Conservation (phyloP, 2,888 invertebrate species). For the Agrochola lychnidis region DNA sequence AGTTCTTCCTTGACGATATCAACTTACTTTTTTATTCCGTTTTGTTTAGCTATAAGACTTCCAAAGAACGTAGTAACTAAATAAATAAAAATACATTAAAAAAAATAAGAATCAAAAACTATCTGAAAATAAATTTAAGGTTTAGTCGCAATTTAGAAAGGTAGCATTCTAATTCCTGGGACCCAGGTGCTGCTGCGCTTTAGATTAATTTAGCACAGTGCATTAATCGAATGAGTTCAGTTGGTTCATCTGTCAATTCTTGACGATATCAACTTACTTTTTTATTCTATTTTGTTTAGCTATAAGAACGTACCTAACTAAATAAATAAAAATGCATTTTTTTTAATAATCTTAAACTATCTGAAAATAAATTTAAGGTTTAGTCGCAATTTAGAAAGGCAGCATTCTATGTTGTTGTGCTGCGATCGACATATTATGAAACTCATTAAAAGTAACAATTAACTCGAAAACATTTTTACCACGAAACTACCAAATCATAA, state of each 20-base stretch:
- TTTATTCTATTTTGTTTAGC: neutral
- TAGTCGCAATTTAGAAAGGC: neutral
- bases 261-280: neutral
- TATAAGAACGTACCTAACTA: neutral
- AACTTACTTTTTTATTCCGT: neutral
- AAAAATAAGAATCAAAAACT: no score
- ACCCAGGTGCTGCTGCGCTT: neutral
- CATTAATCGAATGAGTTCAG: neutral
- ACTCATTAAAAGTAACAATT: neutral
- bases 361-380: neutral
- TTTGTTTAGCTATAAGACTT: no score
- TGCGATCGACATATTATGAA: neutral
- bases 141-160: neutral
- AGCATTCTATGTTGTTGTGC: neutral
- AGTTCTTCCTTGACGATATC: conserved; percentile 1
- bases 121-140: no score
- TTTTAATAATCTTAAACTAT: neutral
- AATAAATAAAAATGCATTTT: neutral
- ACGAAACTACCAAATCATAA: conserved; percentile 34
- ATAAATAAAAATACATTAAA: neutral
- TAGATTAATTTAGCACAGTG: neutral
- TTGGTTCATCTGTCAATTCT: neutral
- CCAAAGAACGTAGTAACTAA: neutral
- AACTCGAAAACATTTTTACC: neutral
- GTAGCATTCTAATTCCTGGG: neutral